Base-by-base conservation (phyloP, 2,113 vertebrate species). In the Ammodytes marinus region DNA sequence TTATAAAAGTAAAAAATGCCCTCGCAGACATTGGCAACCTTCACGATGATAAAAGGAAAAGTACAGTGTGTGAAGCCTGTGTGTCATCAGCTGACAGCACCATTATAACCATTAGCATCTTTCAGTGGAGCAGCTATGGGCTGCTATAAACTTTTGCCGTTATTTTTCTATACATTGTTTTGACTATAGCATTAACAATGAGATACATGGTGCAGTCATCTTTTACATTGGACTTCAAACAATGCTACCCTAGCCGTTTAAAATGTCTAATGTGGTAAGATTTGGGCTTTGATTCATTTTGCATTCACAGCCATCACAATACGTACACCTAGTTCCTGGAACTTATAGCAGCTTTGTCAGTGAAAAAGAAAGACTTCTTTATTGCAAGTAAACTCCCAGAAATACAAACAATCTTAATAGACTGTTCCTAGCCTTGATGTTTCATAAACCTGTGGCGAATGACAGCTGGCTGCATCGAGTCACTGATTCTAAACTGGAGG, bases 401-500 rank as follows among this genome's bases (percentile, higher is more conserved):
- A 60, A 27, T 27, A 27, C 27, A 27, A 88, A 70, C n/a, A 27
- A n/a, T 66, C 4, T 0, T 11, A 58, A 74, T 35, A 68, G n/a
- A 74, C 5, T 59, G 50, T 45, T 74, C 7, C 35, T 35, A n/a
- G 45, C 50, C 68, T 53, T 52, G 10, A 63, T 69, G 50, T 54
- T 65, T 78, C 60, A 63, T 27, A 78, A 50, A 0, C 9, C 35
- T 39, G 8, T 43, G 66, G 73, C 59, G 79, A 85, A 86, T 61
- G 47, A 72, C 63, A 67, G 14, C 14, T 57, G 11, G 14, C 55
- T 79, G 70, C 69, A 57, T 15, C 43, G 40, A 60, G 57, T 80
- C 67, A 67, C 64, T 13, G 12, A 37, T 19, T 68, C 11, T 64
- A 55, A 76, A 83, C 70, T 57, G 67, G 19, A 65, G 45, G 60